phyloP scores from a whole-genome alignment of 2,888 invertebrate genomes.

The Leptinotarsa rubiginosa region DNA sequence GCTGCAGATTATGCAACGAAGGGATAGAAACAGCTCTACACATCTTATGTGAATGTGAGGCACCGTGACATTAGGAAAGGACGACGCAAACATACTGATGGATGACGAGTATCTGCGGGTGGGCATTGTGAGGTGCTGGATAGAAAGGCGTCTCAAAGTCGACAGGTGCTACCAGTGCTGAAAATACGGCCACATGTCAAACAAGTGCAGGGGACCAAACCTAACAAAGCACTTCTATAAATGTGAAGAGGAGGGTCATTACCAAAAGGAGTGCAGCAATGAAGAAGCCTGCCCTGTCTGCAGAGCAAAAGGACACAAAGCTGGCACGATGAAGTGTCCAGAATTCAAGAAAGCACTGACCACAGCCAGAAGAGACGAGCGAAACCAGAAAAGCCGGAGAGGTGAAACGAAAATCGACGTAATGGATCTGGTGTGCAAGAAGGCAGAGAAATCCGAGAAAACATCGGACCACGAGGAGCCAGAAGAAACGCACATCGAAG shows the following conservation, averaged over 20 bases:
- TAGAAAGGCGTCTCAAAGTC: slow-evolving; percentile 24
- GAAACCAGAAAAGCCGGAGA: neutral
- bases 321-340: slow-evolving; percentile 26
- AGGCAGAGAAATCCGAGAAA: neutral
- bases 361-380: neutral
- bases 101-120: slow-evolving; percentile 26
- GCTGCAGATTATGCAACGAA: no score
- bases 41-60: no score
- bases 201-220: slow-evolving; percentile 28
- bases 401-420: neutral
- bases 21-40: no score
- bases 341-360: slow-evolving; percentile 2
- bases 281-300: slow-evolving; percentile 24
- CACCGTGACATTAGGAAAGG: slow-evolving; percentile 9
- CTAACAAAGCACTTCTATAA: slow-evolving; percentile 26
- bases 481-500: neutral
- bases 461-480: neutral
- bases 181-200: slow-evolving; percentile 27
- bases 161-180: slow-evolving; percentile 30
- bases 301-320: slow-evolving; percentile 25
- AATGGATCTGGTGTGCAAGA: neutral
- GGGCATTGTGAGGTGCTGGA: slow-evolving; percentile 27
- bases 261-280: slow-evolving; percentile 24
- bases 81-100: neutral
- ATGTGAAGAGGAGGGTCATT: slow-evolving; percentile 32